Base-by-base conservation (phyloP, 2,113 vertebrate genomes). In the Porphyrio hochstetteri region DNA sequence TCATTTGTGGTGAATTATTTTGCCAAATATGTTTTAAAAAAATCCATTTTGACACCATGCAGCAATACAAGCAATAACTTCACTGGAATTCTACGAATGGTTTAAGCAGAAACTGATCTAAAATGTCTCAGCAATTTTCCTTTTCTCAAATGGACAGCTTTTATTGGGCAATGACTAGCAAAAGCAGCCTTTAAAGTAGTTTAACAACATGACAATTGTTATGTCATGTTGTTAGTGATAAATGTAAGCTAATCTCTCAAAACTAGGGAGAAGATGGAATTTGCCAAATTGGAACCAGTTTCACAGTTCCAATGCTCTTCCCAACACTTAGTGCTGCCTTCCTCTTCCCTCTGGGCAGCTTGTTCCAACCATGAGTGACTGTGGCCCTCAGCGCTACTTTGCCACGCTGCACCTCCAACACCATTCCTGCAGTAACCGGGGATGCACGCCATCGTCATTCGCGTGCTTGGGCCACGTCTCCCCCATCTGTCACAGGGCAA, bases 301-400 rank as follows among this genome's bases (percentile, higher is more conserved):
- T 72, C 12, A 27, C 42, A 48, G 2, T 48, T 85, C 57, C 38
- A n/a, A 74, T 20, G 23, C 40, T 88, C 65, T 91, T 48, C 48
- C 35, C 2, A 5, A 40, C 11, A 4, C 82, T 87, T 78, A 33
- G n/a, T 1, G 1, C 17, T 84, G 59, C 10, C 33, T 68, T 88
- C 25, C 72, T 72, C 18, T 27, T 65, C 60, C 19, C 42, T 50
- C 10, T 17, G n/a, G 15, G 14, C 46, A 44, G 27, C 14, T n/a
- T 1, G 0, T 48, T 80, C 53, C 69, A 74, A 0, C 35, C 0
- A 0, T 33, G 35, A 0, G 1, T 7, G 16, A 20, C 24, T 68
- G 20, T 35, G 4, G 4, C 20, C 64, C 33, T 24, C 61, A 42
- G 38, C 50, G 56, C 19, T 84, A 13, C 31, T 75, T 67, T 46